These are phyloP conservation scores for Mythimna vitellina DNA, from an alignment of 2,888 invertebrate species.

Conservation along the genomic window DNA sequence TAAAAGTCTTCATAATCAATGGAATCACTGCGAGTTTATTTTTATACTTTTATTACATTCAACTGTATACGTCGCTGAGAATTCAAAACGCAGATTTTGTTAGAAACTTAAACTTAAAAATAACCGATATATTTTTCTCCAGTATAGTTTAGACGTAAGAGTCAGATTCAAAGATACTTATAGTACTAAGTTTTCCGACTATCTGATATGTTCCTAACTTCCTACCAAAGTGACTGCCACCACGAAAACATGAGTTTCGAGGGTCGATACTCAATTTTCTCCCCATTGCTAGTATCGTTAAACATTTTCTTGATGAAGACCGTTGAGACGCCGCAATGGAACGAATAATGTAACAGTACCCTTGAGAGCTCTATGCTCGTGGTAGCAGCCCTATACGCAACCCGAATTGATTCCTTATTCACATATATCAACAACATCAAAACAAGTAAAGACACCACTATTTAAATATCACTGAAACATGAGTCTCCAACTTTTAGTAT, in stretches of 20 bases:
- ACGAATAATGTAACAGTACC: neutral
- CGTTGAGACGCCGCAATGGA: slow-evolving; percentile 36
- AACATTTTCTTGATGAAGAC: slow-evolving; percentile 18
- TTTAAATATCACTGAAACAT: slow-evolving; percentile 73
- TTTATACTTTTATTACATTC: slow-evolving; percentile 89
- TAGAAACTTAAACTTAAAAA: slow-evolving; percentile 80
- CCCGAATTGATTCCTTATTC: slow-evolving; percentile 88
- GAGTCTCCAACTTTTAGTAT: slow-evolving; percentile 52
- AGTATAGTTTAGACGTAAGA: slow-evolving; percentile 68
- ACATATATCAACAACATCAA: slow-evolving; percentile 90
- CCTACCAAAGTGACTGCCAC: slow-evolving; percentile 66
- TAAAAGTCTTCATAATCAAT: slow-evolving; percentile 83
- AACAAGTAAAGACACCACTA: slow-evolving; percentile 85
- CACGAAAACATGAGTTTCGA: slow-evolving; percentile 44
- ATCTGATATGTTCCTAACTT: slow-evolving; percentile 86
- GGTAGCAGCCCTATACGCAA: slow-evolving; percentile 63
- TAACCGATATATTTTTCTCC: slow-evolving; percentile 71
- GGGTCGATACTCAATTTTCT: slow-evolving; percentile 1
- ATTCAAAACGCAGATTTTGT: slow-evolving; percentile 80
- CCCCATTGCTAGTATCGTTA: slow-evolving; percentile 28
- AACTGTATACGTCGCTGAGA: slow-evolving; percentile 85
- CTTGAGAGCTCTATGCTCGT: slow-evolving; percentile 33
- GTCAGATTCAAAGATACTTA: slow-evolving; percentile 90
- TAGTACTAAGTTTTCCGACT: slow-evolving; percentile 87
- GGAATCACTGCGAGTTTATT: slow-evolving; percentile 91